These are phyloP conservation scores for Caenorhabditis imperialis DNA, from an alignment of 2,888 invertebrate genomes.

Conservation along the genomic window DNA sequence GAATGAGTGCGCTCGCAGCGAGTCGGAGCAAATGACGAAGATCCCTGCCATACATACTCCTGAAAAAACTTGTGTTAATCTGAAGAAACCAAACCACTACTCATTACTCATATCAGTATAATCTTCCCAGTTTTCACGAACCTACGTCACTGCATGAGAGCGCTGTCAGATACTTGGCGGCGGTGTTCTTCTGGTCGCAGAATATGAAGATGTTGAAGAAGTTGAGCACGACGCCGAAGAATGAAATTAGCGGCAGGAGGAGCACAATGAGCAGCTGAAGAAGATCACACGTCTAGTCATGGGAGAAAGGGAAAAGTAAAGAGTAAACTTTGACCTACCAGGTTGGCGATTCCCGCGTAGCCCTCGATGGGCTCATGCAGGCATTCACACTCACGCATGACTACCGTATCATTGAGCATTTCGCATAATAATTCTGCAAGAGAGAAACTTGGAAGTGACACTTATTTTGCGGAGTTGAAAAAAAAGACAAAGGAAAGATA, in stretches of 20 bases:
- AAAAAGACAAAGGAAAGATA: no score
- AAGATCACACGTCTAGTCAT: neutral
- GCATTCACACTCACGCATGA: slow-evolving; percentile 62
- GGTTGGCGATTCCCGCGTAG: slow-evolving; percentile 48
- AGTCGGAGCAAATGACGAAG: slow-evolving; percentile 73
- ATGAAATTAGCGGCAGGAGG: slow-evolving; percentile 64
- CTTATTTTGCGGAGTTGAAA: no score
- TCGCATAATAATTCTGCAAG: slow-evolving; percentile 41
- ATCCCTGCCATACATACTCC: slow-evolving; percentile 74
- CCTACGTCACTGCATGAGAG: slow-evolving; percentile 72
- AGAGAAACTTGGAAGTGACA: neutral
- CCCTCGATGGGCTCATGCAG: slow-evolving; percentile 60
- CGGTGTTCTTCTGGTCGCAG: slow-evolving; percentile 61
- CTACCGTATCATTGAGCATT: slow-evolving; percentile 49
- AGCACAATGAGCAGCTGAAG: slow-evolving; percentile 63
- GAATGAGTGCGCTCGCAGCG: slow-evolving; percentile 68
- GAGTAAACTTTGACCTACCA: slow-evolving; percentile 36
- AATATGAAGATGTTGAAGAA: slow-evolving; percentile 69
- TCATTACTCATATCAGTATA: slow-evolving; percentile 30
- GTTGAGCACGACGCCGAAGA: slow-evolving; percentile 68
- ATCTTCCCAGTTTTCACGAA: slow-evolving; percentile 21
- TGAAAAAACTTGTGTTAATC: slow-evolving; percentile 43
- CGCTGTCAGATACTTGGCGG: slow-evolving; percentile 69
- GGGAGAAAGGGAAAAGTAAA: neutral
- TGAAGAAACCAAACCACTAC: neutral